Percentiles rank a stretch among this genome's conserved stretches.
These are phyloP conservation scores for Chironomus striatipennis DNA, from an alignment of 1,140 invertebrate species.

Conservation along the genomic window DNA sequence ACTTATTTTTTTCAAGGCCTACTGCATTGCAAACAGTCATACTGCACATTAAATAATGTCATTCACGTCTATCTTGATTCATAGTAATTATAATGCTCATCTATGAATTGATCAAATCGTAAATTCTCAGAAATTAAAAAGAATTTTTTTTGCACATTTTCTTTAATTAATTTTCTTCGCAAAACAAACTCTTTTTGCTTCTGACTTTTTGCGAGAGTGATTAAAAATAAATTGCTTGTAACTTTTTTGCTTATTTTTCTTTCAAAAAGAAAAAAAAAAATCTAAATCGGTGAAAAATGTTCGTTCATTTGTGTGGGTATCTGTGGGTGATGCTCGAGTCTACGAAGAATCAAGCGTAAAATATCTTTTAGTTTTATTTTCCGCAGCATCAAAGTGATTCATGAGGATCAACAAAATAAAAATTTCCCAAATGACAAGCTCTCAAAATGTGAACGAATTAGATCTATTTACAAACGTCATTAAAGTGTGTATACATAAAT, in stretches of 20 bases:
- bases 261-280: neutral
- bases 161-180: neutral
- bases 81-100: neutral
- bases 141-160: neutral
- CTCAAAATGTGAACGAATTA: too few species aligned
- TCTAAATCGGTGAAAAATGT: neutral
- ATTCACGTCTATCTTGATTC: neutral
- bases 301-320: neutral
- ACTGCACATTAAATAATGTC: neutral
- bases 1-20: too few species aligned
- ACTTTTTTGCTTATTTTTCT: constrained; percentile 8
- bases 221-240: constrained; percentile 15
- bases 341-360: neutral
- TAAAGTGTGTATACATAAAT: too few species aligned
- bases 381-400: neutral
- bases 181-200: too few species aligned
- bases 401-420: neutral
- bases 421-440: too few species aligned
- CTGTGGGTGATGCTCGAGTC: neutral
- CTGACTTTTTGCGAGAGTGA: neutral
- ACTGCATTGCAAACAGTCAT: too few species aligned
- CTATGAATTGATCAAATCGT: too few species aligned
- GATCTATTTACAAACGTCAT: constrained; percentile 13
- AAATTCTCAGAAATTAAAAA: too few species aligned
- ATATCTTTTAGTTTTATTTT: neutral